Percentiles rank a stretch among this genome's conserved stretches.
phyloP scores from a whole-genome alignment of 2,888 invertebrate genomes.

The Nycteola revayana region DNA sequence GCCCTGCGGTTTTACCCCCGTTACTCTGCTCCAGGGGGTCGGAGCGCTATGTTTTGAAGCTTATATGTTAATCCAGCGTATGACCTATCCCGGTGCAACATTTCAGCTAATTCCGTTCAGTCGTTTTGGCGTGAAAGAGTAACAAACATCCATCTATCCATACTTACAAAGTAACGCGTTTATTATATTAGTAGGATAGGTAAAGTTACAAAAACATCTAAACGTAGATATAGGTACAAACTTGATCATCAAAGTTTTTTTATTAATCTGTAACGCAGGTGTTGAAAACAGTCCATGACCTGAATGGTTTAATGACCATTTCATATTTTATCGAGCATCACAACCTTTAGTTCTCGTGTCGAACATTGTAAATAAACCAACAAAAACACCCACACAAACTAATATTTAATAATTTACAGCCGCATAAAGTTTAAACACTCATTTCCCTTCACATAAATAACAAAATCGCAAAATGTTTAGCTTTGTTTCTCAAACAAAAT shows the following conservation, averaged over 20 bases:
- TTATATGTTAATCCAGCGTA: too few species aligned
- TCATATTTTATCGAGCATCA: slow-evolving; percentile 25
- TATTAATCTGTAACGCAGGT: slow-evolving; percentile 10
- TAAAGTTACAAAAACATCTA: too few species aligned
- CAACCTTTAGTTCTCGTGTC: slow-evolving; percentile 13
- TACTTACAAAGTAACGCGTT: too few species aligned
- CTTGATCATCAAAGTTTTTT: slow-evolving; percentile 1
- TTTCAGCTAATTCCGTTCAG: too few species aligned
- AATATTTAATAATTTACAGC: slow-evolving; percentile 46
- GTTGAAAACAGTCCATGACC: slow-evolving; percentile 29
- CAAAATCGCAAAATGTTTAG: slow-evolving; percentile 24
- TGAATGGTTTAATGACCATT: slow-evolving; percentile 24
- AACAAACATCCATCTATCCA: too few species aligned
- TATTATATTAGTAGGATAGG: too few species aligned
- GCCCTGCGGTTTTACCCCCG: too few species aligned
- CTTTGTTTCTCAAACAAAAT: slow-evolving; percentile 13
- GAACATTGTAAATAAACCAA: slow-evolving; percentile 19
- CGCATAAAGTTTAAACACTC: slow-evolving; percentile 42
- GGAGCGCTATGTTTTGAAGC: too few species aligned
- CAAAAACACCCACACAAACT: slow-evolving; percentile 31
- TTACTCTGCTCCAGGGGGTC: too few species aligned
- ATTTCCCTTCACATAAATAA: slow-evolving; percentile 36
- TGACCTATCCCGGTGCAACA: too few species aligned
- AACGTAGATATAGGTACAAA: too few species aligned
- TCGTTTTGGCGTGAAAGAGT: too few species aligned